Base-by-base conservation (phyloP, 53 echinoderm and acorn worm genomes). In the Stichopus horrens region DNA sequence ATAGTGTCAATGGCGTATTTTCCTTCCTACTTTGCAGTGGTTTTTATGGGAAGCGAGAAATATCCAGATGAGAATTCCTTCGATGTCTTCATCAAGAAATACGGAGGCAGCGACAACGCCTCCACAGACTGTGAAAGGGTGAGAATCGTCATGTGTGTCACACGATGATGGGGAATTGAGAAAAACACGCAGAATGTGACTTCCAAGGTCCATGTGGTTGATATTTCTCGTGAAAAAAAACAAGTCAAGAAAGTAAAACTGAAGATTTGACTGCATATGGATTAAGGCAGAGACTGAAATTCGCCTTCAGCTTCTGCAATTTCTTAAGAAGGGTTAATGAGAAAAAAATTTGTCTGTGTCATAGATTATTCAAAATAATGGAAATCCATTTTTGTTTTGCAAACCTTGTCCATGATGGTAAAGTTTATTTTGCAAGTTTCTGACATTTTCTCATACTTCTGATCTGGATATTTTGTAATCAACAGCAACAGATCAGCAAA, bases 11-110 rank as follows among this genome's bases (percentile, higher is more conserved):
- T 86, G 8, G 66, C 74, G 4, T 22, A 66, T 76, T 63, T 67
- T 67, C 68, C 68, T 67, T 37, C 37, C 7, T 14, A 89, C 57
- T 90, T 91, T 94, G 16, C 88, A 99, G 98, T 98, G 99, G 99
- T 99, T 10, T 96, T 99, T 75, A 96, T 99, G 96, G 99, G 99
- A 52, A 99, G 99, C 86, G 96, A 93, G 65, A 99, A 99, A 77
- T 99, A 94, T 53, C 95, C 95, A 4, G 94, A 94, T 89, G 99
- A 99, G 86, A 99, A 99, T 85, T 93, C 99, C 57, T 99, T 99
- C 91, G 99, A 99, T 60, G 89, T 89, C 7, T 99, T 99, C 88
- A 91, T 95, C 76, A 93, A 90, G 84, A 89, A 92, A 13, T 96
- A 96, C 75, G 99, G 99, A 1, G 99, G 99, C 13, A 94, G 92